A percentile compares a stretch with the other conserved stretches of the same genome.
Evolutionary conservation across 2,113 vertebrate genomes (phyloP).

Genomic region (Fregata magnificens): DNA sequence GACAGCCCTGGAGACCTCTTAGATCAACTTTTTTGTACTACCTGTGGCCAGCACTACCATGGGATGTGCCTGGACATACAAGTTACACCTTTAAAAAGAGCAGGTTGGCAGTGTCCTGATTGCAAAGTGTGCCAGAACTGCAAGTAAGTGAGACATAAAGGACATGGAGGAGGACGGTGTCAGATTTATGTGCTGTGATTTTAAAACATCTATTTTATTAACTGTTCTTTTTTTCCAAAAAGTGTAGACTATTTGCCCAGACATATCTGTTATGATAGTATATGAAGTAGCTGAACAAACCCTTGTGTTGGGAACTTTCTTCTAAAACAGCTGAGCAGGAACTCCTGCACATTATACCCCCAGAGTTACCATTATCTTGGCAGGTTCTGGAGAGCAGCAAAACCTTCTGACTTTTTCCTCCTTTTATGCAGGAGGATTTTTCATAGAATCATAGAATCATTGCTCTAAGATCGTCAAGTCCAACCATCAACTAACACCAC

Average conservation of each 20-base stretch:
- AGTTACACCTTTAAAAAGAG: constrained; percentile 85
- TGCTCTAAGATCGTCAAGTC: too few species aligned
- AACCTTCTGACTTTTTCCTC: not conserved
- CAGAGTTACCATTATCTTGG: not conserved
- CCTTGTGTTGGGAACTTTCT: not conserved
- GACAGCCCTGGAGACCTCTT: constrained; percentile 82
- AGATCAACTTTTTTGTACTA: constrained; percentile 92
- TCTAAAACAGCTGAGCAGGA: not conserved
- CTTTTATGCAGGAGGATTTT: not conserved
- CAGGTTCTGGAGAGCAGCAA: not conserved
- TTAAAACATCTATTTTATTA: not conserved
- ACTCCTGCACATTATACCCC: not conserved
- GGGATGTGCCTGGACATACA: constrained; percentile 89
- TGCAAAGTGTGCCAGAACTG: constrained; percentile 96
- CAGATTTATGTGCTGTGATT: not conserved
- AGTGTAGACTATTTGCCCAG: not conserved
- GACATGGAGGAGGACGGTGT: not conserved
- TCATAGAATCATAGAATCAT: too few species aligned
- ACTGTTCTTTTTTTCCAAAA: not conserved
- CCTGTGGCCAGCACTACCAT: constrained; percentile 93
- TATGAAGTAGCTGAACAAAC: not conserved
- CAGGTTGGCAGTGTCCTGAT: constrained; percentile 95
- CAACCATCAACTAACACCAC: too few species aligned
- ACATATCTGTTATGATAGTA: fast-evolving
- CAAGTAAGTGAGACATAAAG: constrained; percentile 85